Conservation (phyloP, 1,140 invertebrate genomes). For the Drosophila leontia region DNA sequence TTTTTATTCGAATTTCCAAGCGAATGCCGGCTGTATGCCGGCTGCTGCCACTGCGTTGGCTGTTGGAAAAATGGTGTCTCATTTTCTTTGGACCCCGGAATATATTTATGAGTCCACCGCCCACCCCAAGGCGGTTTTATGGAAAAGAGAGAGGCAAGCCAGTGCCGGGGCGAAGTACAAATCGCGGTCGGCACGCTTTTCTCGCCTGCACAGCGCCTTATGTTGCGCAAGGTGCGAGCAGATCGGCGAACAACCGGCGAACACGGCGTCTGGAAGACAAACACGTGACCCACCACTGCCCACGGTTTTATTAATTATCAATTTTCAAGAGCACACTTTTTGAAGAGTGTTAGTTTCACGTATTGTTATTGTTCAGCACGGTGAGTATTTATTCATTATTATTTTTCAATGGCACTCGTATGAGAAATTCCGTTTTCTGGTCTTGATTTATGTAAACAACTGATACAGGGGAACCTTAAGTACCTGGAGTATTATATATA, state of each 20-base stretch:
- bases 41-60: constrained; percentile 22
- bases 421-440: neutral
- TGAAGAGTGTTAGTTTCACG: constrained; percentile 23
- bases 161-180: constrained; percentile 41
- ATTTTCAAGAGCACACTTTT: constrained; percentile 65
- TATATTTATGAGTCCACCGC: constrained; percentile 54
- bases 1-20: constrained; percentile 34
- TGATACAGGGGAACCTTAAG: neutral
- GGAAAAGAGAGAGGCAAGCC: neutral
- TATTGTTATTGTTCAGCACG: constrained; percentile 4
- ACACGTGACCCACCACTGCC: constrained; percentile 65
- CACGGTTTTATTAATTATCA: constrained; percentile 66
- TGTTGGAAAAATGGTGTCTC: constrained; percentile 28
- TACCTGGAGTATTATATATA: neutral
- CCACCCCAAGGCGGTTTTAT: constrained; percentile 36
- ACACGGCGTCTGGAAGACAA: constrained; percentile 49
- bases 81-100: constrained; percentile 16
- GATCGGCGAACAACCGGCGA: constrained; percentile 21
- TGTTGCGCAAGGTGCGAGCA: constrained; percentile 58
- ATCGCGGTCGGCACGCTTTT: constrained; percentile 67
- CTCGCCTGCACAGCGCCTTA: constrained; percentile 40
- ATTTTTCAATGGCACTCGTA: constrained; percentile 10
- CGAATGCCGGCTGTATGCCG: constrained; percentile 39
- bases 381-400: constrained; percentile 8
- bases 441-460: constrained; percentile 16